Percentiles rank a stretch among this genome's conserved stretches.
These are phyloP conservation scores for Poecile atricapillus DNA, from an alignment of 2,113 vertebrate species.

Conservation along the genomic window DNA sequence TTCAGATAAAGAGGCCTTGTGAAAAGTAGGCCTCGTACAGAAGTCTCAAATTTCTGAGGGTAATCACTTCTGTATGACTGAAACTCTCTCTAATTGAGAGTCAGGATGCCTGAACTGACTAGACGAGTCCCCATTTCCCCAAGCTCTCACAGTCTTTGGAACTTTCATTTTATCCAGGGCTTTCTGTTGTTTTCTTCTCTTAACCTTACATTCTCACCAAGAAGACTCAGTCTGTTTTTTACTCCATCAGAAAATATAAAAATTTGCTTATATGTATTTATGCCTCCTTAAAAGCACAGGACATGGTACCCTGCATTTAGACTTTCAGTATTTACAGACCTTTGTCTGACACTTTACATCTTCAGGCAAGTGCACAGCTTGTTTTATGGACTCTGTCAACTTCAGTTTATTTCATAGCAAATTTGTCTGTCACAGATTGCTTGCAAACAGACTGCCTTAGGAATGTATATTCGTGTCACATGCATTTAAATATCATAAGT, in stretches of 20 bases:
- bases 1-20: background rate
- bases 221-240: background rate
- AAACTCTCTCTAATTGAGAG: background rate
- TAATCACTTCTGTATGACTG: background rate
- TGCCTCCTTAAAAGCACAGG: background rate
- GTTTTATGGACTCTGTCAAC: conserved; percentile 54
- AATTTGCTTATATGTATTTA: background rate
- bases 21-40: background rate
- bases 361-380: conserved; percentile 39
- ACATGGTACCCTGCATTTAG: background rate
- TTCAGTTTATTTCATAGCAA: conserved; percentile 13
- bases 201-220: background rate
- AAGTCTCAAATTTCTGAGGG: background rate
- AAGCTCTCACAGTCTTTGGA: background rate
- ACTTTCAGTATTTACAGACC: background rate
- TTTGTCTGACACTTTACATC: conserved; percentile 6
- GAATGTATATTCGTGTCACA: background rate
- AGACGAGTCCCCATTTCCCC: background rate
- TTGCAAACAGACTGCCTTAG: conserved; percentile 37
- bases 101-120: background rate
- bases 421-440: conserved; percentile 8
- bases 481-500: conserved; percentile 20
- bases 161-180: background rate
- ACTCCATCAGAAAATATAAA: background rate
- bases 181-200: background rate